These are phyloP conservation scores for Dermatemys mawii DNA, from an alignment of 2,113 vertebrate species.

Conservation along the genomic window DNA sequence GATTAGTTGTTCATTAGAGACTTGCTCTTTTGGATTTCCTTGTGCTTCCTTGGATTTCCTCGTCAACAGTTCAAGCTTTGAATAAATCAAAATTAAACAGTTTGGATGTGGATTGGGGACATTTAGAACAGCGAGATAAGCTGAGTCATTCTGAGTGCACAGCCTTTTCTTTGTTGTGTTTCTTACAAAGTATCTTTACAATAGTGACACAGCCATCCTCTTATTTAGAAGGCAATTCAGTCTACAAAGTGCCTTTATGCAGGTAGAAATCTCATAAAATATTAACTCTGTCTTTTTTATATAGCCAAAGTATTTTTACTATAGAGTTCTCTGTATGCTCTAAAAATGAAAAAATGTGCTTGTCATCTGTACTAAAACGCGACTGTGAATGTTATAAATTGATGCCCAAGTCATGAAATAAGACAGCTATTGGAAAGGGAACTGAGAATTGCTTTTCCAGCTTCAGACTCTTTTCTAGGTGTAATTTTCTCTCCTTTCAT, in stretches of 20 bases:
- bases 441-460: constrained; percentile 29
- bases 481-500: constrained; percentile 62
- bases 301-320: not conserved
- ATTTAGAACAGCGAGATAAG: constrained; percentile 26
- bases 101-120: constrained; percentile 28
- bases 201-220: not conserved
- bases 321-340: not conserved
- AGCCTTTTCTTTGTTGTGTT: constrained; percentile 34
- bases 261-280: not conserved
- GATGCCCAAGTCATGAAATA: constrained; percentile 39
- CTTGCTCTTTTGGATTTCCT: not conserved
- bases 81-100: constrained; percentile 55
- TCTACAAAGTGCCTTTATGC: not conserved
- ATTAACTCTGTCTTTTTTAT: not conserved
- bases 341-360: not conserved
- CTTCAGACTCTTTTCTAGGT: constrained; percentile 23
- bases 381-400: constrained; percentile 34
- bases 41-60: no score
- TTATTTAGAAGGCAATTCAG: not conserved
- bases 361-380: constrained; percentile 11
- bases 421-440: constrained; percentile 15
- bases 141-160: constrained; percentile 30
- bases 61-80: not conserved
- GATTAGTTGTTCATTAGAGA: not conserved
- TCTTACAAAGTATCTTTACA: constrained; percentile 34